These are phyloP conservation scores for Glareola pratincola DNA, from an alignment of 2,113 vertebrate species.

Conservation along the genomic window DNA sequence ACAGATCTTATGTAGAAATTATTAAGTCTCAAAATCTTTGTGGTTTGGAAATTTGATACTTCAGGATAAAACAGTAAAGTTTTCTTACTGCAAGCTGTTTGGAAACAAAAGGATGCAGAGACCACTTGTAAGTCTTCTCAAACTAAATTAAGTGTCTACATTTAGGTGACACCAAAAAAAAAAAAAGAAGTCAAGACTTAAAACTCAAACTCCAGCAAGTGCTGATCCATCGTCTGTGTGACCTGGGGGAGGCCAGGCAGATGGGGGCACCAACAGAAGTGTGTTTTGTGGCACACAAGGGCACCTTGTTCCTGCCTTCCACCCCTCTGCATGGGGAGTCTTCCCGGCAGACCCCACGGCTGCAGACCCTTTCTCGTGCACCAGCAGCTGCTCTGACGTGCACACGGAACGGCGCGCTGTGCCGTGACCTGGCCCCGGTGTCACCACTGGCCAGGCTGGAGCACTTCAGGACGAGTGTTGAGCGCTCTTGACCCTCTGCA, in stretches of 20 bases:
- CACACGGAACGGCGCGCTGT: fast-evolving
- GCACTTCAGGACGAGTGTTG: background rate
- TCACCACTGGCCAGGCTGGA: background rate
- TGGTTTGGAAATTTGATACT: background rate
- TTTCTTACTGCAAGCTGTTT: background rate
- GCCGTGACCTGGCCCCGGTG: background rate
- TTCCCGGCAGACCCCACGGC: background rate
- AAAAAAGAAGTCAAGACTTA: background rate
- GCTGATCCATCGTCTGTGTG: fast-evolving
- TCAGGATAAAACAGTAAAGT: background rate
- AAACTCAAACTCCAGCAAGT: background rate
- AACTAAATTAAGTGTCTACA: background rate
- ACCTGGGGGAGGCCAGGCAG: background rate
- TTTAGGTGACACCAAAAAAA: background rate
- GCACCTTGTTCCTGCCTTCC: background rate
- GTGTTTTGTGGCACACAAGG: background rate
- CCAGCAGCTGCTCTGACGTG: fast-evolving
- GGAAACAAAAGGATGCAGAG: background rate
- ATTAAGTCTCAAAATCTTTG: background rate
- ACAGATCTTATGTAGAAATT: background rate
- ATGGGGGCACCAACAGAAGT: too few species aligned
- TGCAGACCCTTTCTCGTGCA: fast-evolving
- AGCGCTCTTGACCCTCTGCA: background rate
- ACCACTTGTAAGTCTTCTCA: background rate
- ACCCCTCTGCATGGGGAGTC: too few species aligned